Conservation (phyloP, 2,113 vertebrate genomes). For the Smithornis capensis region DNA sequence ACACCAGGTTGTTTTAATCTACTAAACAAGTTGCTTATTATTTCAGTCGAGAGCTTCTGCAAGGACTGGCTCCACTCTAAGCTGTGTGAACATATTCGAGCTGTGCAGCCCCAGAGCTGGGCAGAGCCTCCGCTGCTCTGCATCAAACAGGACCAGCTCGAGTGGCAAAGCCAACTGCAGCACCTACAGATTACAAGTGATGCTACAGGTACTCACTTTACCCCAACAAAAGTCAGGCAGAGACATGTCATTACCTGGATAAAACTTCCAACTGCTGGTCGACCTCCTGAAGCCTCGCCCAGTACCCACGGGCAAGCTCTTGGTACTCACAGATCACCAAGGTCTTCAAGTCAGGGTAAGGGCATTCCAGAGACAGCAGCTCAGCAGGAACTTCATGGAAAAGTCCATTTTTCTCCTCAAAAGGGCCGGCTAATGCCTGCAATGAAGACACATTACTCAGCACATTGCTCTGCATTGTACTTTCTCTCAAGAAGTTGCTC, state of each 20-base stretch:
- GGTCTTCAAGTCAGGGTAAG: constrained; percentile 81
- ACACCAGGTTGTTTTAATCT: neutral
- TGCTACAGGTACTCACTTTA: neutral
- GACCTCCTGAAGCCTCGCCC: constrained; percentile 70
- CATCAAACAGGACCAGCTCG: neutral
- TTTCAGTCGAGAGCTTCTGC: neutral
- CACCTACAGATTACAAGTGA: neutral
- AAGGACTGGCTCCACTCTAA: neutral
- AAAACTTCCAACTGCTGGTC: constrained; percentile 71
- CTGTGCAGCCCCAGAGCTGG: neutral
- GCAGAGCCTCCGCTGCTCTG: neutral
- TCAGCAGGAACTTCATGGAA: constrained; percentile 73
- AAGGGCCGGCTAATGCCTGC: constrained; percentile 30
- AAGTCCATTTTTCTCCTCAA: constrained; percentile 51
- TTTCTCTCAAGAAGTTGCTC: neutral
- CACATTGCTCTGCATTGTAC: neutral
- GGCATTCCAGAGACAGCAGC: constrained; percentile 80
- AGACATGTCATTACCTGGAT: constrained; percentile 71
- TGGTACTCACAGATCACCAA: constrained; percentile 79
- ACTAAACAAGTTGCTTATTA: neutral
- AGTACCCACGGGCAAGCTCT: constrained; percentile 76
- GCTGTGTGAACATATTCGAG: neutral
- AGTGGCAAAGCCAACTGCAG: neutral
- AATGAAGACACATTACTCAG: neutral
- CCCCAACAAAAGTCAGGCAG: neutral